A percentile compares a stretch with the other conserved stretches of the same genome.
Evolutionary conservation across 2,797 vertebrate genomes (phyloP).

Genomic region (Molossus alvarezi): DNA sequence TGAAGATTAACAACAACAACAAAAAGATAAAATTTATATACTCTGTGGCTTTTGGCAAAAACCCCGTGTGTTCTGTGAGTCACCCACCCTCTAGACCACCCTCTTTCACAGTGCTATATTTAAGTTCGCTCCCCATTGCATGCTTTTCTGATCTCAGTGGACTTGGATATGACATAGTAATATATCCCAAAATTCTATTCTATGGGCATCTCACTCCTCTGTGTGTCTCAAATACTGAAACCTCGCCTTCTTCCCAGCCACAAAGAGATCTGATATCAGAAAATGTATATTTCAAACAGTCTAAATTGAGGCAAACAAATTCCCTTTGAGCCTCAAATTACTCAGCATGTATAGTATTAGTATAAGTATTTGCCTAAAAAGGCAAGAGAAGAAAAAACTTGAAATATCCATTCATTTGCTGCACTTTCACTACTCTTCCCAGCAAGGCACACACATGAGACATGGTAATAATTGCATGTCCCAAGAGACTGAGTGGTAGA

Average conservation of each 20-base stretch:
- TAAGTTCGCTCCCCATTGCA: neutral
- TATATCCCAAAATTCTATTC: neutral
- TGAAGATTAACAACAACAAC: too few species aligned
- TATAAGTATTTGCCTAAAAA: constrained; percentile 37
- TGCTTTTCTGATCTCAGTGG: neutral
- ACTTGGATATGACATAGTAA: neutral
- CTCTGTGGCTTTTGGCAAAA: constrained; percentile 15
- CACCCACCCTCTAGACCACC: neutral
- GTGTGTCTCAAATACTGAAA: neutral
- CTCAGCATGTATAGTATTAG: neutral
- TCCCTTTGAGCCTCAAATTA: neutral
- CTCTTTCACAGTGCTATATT: neutral
- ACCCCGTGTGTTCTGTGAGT: neutral
- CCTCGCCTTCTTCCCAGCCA: neutral
- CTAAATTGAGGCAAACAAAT: neutral
- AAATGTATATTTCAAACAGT: neutral
- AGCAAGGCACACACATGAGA: neutral
- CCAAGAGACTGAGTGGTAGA: neutral
- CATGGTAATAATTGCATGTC: neutral
- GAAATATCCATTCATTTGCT: constrained; percentile 20
- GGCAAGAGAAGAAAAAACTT: constrained; percentile 42
- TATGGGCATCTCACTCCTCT: neutral
- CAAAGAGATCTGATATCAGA: neutral
- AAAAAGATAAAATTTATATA: constrained; percentile 37
- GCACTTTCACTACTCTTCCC: neutral